Evolutionary conservation across 2,888 invertebrate species (phyloP).

Genomic region (Nycteola revayana): DNA sequence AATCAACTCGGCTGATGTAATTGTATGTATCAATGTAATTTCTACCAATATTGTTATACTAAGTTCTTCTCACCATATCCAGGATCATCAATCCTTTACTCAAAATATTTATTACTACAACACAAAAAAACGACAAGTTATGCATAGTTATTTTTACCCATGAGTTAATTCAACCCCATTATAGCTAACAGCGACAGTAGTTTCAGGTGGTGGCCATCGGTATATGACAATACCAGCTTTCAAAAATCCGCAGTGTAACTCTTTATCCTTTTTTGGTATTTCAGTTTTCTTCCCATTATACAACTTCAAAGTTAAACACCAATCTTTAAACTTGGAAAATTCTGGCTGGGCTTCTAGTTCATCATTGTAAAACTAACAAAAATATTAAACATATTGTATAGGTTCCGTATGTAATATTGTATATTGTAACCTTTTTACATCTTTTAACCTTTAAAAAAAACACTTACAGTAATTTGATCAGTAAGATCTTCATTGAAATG

Average conservation of each 20-base stretch:
- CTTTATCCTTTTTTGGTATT: slow-evolving; percentile 66
- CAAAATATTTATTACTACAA: too few relatives aligned
- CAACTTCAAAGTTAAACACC: slow-evolving; percentile 83
- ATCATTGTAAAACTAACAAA: slow-evolving; percentile 78
- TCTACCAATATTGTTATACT: too few relatives aligned
- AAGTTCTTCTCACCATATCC: too few relatives aligned
- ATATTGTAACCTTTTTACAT: too few relatives aligned
- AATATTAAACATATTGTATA: too few relatives aligned
- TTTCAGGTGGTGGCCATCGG: slow-evolving; percentile 84
- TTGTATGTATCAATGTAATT: too few relatives aligned
- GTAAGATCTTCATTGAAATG: slow-evolving; percentile 10
- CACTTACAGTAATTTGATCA: slow-evolving; percentile 35
- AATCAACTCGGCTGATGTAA: too few relatives aligned
- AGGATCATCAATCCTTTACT: too few relatives aligned
- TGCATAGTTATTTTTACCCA: too few relatives aligned
- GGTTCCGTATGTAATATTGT: too few relatives aligned
- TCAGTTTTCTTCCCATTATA: slow-evolving; percentile 81
- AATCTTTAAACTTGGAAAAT: slow-evolving; percentile 85
- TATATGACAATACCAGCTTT: slow-evolving; percentile 82
- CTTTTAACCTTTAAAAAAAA: neutral
- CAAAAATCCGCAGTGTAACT: slow-evolving; percentile 50
- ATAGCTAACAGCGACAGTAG: slow-evolving; percentile 68
- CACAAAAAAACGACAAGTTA: too few relatives aligned
- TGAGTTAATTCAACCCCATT: slow-evolving; percentile 79
- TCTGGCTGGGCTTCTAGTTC: slow-evolving; percentile 87